Conservation (phyloP, 2,888 invertebrate species). For the Limnephilus marmoratus region DNA sequence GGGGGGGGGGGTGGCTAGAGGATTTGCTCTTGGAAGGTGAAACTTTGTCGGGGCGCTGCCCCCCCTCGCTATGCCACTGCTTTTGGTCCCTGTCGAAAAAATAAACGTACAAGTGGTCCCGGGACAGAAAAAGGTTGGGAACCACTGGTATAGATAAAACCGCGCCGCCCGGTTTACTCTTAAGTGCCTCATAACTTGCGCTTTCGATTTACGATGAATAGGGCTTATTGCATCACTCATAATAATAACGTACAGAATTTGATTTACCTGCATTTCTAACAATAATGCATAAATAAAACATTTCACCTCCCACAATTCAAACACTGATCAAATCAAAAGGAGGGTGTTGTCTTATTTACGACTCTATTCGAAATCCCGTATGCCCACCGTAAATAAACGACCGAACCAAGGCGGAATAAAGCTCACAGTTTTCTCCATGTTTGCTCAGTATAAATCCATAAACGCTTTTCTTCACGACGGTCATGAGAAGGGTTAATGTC, state of each 20-base stretch:
- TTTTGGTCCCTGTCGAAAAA: too few relatives aligned
- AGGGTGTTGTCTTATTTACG: background rate
- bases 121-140: too few relatives aligned
- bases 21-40: too few relatives aligned
- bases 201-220: background rate
- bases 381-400: constrained; percentile 2
- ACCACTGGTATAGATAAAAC: too few relatives aligned
- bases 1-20: too few relatives aligned
- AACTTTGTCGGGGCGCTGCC: too few relatives aligned
- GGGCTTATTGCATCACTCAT: background rate
- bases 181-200: too few relatives aligned
- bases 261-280: background rate
- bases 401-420: background rate
- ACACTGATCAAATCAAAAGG: background rate
- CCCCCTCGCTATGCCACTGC: too few relatives aligned
- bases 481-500: constrained; percentile 37
- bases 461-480: background rate
- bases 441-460: background rate
- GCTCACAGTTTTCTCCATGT: background rate
- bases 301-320: background rate
- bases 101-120: too few relatives aligned
- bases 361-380: background rate
- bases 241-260: background rate
- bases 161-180: too few relatives aligned
- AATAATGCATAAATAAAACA: background rate